Base-by-base conservation (phyloP, 2,888 invertebrate species). In the Machimus rusticus region DNA sequence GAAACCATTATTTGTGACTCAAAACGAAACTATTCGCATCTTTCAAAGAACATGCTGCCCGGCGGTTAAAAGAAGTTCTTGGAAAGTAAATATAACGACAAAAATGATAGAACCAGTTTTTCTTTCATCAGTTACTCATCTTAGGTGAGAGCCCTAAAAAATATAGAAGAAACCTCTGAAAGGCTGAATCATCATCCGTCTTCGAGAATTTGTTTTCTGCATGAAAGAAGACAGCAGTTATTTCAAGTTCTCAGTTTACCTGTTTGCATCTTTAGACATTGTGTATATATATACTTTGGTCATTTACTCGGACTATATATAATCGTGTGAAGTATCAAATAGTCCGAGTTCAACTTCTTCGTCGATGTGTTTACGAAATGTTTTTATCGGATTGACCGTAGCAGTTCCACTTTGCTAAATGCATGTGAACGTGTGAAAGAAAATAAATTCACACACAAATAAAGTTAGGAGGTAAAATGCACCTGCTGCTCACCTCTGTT, bases 71-170 rank as follows among this genome's bases (percentile, higher is more conserved):
- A 74, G 74, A 74, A 74, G 74, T 76, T 76, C 76, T 76, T n/a
- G 37, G 76, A 76, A 74, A 31, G 76, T 34, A 34, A 76, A 76
- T 76, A 76, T 76, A 34, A 76, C 34, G 19, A 34, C 76, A 34
- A 76, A 37, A 76, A 76, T 34, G n/a, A 34, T 9, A 76, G 76
- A 76, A 76, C 76, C 37, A 37, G 76, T 66, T 66, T 76, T 76
- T 76, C 76, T 76, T 76, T 76, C 76, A 37, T 76, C 76, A 76
- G 34, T 76, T 76, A 37, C 37, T 76, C 76, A 76, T 34, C n/a
- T 76, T 76, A 37, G 76, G 5, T 19, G 55, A 55, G 55, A 19
- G 66, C 23, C 66, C 66, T 66, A 66, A 66, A 66, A 66, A 66
- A 66, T 28, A 28, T 23, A 66, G 23, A 28, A 66, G 74, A 37